These are phyloP conservation scores for Uromys caudimaculatus DNA, from an alignment of 2,797 vertebrate species.

Conservation along the genomic window DNA sequence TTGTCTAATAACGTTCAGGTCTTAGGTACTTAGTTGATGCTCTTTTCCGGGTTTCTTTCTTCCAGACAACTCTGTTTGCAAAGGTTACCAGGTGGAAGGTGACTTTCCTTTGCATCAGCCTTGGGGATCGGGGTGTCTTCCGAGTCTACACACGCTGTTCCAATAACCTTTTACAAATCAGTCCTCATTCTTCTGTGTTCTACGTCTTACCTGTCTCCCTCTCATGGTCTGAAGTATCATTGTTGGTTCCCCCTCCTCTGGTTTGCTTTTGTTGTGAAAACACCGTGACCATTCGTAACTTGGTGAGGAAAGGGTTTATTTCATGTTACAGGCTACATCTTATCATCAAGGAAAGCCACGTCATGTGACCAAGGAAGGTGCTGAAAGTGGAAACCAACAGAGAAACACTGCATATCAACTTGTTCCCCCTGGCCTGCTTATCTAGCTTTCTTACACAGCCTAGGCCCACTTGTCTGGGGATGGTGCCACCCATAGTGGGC, in stretches of 20 bases:
- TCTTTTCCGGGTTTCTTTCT: conserved; percentile 71
- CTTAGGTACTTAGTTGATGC: background rate
- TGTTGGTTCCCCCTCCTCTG: background rate
- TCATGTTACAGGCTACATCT: background rate
- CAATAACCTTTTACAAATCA: background rate
- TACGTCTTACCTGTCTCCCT: background rate
- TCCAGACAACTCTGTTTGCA: conserved; percentile 73
- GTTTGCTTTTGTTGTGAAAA: background rate
- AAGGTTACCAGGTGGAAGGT: background rate
- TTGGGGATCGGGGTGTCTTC: background rate
- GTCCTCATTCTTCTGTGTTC: background rate
- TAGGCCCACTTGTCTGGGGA: background rate
- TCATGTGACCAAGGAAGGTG: background rate
- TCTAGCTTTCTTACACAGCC: background rate
- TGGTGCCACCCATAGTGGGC: background rate
- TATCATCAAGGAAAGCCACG: background rate
- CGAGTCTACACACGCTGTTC: background rate
- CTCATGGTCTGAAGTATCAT: background rate
- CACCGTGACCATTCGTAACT: background rate
- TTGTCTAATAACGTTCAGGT: background rate
- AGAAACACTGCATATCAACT: background rate
- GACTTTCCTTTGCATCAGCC: background rate
- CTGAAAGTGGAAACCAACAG: background rate
- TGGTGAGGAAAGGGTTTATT: background rate
- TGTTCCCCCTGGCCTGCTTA: background rate